Evolutionary conservation across 2,888 invertebrate species (phyloP), one percentile per base, ranked within the genome.

Genomic region (Spodoptera littoralis): DNA sequence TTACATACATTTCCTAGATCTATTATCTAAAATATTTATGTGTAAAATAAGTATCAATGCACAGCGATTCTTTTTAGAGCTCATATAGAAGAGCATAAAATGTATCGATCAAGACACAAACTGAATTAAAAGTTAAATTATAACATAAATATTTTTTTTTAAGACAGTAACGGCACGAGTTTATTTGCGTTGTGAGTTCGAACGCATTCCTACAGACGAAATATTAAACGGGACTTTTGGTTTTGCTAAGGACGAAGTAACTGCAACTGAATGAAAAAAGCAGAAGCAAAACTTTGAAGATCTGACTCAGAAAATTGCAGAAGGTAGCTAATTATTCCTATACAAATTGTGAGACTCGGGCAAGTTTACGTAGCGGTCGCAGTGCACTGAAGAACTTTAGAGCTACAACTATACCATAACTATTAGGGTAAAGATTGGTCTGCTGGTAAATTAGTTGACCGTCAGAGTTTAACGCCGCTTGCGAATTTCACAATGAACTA

Each of bases 401-500:
- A 68, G 73, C 62, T 72, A 74, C 65, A 71, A 74, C 73, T 73
- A 81, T 79, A 77, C 65, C 63, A 60, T 68, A 70, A 70, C 80
- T 73, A 76, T 80, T 76, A 82, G 84, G 80, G 86, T 84, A 86
- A 85, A 86, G 85, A 86, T 87, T 88, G 87, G 85, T 82, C 82
- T 77, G 74, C 82, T 78, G 81, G 85, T 84, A 88, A 90, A 90
- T 91, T 88, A 90, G 85, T 88, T 82, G 83, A 82, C 81, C 86
- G 86, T 76, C 80, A 73, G 82, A 89, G 86, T 89, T 86, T 73
- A 77, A 72, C 47, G 53, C 77, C 79, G 83, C 80, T 85, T 80
- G 83, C 81, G 70, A 87, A 84, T 84, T 85, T 85, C 82, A 85
- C 86, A 88, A 86, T 86, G 84, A 87, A 85, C 86, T 84, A 83